Base-by-base conservation (phyloP, 2,888 invertebrate genomes). In the Tupiocoris notatus region DNA sequence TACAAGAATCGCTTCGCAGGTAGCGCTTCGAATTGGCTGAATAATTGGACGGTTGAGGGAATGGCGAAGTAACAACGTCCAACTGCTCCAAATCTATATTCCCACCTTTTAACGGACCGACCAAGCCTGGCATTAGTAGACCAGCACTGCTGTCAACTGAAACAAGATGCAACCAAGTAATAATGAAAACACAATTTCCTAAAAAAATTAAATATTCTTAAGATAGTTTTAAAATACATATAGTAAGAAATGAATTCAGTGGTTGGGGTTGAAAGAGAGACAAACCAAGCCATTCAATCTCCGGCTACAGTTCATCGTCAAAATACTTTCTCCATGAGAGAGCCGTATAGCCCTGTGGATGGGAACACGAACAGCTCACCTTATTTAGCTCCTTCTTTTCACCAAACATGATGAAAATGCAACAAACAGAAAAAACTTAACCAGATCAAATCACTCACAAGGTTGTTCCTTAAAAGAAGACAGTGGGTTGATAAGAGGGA, bases 111-210 rank as follows among this genome's bases (percentile, higher is more conserved):
- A 79, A 57, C 16, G 78, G 75, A 0, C 77, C 77, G 54, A 79
- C 80, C 25, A 71, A 79, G 85, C 86, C 87, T 22, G 88, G 86
- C 79, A 87, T 87, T 65, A 88, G 85, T 79, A 88, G 85, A 18
- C 87, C 87, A 2, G 88, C 87, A 75, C 86, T 85, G 75, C 85
- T 82, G 79, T 82, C 81, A 77, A 81, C 85, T 83, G 76, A 22
- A 79, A 22, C 22, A 22, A 7, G 16, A 64, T 6, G n/a, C 21
- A 9, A 24, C 7, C 23, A 64, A 64, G 12, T 24, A 64, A 64
- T 25, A 25, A 58, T n/a, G n/a, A n/a, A n/a, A n/a, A n/a, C n/a
- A n/a, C n/a, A n/a, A n/a, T n/a, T n/a, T n/a, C n/a, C n/a, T n/a
- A n/a, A n/a, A n/a, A n/a, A n/a, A n/a, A n/a, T n/a, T n/a, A n/a